These are phyloP conservation scores for Amphiprion percula DNA, from an alignment of 2,113 vertebrate genomes.

Conservation along the genomic window DNA sequence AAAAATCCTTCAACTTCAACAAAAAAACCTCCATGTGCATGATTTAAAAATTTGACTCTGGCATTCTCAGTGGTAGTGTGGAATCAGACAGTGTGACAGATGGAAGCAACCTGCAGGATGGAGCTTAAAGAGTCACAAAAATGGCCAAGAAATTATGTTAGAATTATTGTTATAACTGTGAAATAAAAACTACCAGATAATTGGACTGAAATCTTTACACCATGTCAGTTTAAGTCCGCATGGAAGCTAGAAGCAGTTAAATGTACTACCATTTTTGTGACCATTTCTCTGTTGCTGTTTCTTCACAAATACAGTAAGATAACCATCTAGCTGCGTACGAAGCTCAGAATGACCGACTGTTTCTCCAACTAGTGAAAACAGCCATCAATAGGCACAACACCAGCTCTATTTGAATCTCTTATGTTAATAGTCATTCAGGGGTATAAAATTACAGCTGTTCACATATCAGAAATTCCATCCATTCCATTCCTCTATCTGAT, in stretches of 20 bases:
- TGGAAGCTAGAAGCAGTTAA: too few relatives aligned
- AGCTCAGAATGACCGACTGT: not conserved
- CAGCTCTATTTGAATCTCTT: slow-evolving; percentile 1
- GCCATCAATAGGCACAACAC: not conserved
- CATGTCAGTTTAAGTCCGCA: not conserved
- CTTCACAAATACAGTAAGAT: too few relatives aligned
- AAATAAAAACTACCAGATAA: too few relatives aligned
- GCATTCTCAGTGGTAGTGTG: too few relatives aligned
- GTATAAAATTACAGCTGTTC: slow-evolving; percentile 11
- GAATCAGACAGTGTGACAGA: not conserved
- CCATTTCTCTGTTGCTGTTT: too few relatives aligned
- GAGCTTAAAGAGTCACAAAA: not conserved
- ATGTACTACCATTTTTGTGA: too few relatives aligned
- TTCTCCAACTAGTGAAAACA: not conserved
- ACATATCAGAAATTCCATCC: slow-evolving; percentile 24
- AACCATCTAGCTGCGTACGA: too few relatives aligned
- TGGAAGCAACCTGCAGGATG: not conserved
- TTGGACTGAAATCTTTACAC: too few relatives aligned
- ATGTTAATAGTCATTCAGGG: not conserved
- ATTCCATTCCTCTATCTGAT: slow-evolving; percentile 23
- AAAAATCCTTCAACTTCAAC: not conserved
- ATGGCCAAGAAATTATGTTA: too few relatives aligned
- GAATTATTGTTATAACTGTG: too few relatives aligned
- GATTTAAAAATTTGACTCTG: not conserved
- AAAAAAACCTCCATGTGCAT: not conserved